These are phyloP conservation scores for Corythaixoides concolor DNA, from an alignment of 2,113 vertebrate species.

Conservation along the genomic window DNA sequence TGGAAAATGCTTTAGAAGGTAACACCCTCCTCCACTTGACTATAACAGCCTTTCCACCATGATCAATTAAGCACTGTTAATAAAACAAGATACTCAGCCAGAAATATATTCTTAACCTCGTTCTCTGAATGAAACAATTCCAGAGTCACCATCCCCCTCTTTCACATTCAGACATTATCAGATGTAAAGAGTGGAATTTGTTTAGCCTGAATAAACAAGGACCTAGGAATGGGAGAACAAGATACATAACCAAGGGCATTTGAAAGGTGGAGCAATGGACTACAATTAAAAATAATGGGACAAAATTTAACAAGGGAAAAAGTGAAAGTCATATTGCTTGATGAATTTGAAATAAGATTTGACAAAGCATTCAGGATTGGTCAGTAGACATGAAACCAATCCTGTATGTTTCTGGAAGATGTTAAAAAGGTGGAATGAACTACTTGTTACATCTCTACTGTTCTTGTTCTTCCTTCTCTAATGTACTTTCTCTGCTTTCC, in stretches of 20 bases:
- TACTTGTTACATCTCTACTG: neutral
- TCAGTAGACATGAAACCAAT: neutral
- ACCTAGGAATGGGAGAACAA: neutral
- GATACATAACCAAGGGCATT: neutral
- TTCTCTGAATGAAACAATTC: constrained; percentile 8
- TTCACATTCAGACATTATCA: neutral
- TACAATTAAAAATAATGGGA: neutral
- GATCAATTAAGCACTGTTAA: constrained; percentile 57
- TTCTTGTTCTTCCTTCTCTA: neutral
- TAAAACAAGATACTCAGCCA: constrained; percentile 28
- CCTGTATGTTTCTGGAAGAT: neutral
- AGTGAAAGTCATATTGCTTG: neutral
- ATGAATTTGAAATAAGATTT: neutral
- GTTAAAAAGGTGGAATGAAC: neutral
- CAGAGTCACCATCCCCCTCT: neutral
- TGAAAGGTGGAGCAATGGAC: neutral
- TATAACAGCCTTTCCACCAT: constrained; percentile 51
- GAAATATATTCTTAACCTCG: constrained; percentile 54
- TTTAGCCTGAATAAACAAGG: neutral
- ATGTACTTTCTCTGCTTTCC: neutral
- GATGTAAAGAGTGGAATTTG: neutral
- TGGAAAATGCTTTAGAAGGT: constrained; percentile 58
- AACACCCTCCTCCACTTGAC: constrained; percentile 52
- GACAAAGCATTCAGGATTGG: neutral
- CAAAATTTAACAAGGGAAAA: neutral